phyloP scores from a whole-genome alignment of 2,113 vertebrate species.

The Acinonyx jubatus region DNA sequence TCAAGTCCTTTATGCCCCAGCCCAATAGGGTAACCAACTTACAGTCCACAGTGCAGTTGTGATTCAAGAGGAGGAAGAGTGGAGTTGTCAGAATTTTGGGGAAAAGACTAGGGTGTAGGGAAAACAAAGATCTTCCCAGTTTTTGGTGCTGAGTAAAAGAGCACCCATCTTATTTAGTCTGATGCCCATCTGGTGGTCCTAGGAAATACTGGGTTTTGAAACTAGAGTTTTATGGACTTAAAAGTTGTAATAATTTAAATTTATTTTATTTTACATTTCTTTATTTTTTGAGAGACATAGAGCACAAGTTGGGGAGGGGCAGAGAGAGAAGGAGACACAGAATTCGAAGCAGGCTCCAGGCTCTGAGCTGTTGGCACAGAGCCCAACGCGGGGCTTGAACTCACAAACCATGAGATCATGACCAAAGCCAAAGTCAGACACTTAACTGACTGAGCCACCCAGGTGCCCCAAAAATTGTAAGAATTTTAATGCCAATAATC shows the following conservation, averaged over 20 bases:
- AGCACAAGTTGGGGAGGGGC: no score
- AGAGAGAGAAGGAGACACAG: no score
- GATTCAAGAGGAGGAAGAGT: background rate
- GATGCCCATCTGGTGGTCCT: slow-evolving; percentile 22
- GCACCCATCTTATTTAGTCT: background rate
- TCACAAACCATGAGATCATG: no score
- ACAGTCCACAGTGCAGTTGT: background rate
- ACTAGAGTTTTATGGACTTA: background rate
- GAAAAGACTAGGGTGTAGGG: background rate
- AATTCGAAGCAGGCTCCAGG: no score
- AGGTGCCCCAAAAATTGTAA: background rate
- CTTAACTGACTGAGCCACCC: no score
- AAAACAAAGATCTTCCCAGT: background rate
- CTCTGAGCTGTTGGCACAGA: no score
- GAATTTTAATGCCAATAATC: background rate
- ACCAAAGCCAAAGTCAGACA: no score
- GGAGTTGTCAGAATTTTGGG: background rate
- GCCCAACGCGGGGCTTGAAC: no score
- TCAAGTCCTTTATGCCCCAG: background rate
- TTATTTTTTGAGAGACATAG: no score
- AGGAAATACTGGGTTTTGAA: background rate
- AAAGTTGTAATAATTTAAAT: background rate
- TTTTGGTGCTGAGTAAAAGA: background rate
- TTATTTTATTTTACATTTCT: no score
- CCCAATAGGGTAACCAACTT: background rate